Conservation (phyloP, 2,888 invertebrate genomes). For the Lasioglossum morio region DNA sequence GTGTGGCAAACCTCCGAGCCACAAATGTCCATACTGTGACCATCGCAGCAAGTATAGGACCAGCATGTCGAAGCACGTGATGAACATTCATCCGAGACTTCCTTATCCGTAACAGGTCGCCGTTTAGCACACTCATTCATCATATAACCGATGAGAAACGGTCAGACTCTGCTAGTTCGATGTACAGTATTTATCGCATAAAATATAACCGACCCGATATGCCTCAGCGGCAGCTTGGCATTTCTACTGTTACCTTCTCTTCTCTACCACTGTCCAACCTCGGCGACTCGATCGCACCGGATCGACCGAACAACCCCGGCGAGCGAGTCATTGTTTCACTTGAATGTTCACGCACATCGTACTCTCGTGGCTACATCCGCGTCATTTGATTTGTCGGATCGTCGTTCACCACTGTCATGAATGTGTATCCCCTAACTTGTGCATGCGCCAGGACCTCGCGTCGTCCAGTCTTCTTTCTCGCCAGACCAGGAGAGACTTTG, state of each 20-base stretch:
- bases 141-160: neutral
- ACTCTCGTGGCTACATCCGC: conserved; percentile 1
- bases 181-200: conserved; percentile 11
- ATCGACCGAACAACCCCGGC: neutral
- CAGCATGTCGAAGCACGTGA: conserved; percentile 81
- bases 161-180: conserved; percentile 1
- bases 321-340: neutral
- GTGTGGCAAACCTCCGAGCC: conserved; percentile 83
- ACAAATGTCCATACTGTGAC: conserved; percentile 81
- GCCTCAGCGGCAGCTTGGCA: neutral
- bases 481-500: neutral
- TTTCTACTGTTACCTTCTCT: neutral
- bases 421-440: neutral
- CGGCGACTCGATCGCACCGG: neutral
- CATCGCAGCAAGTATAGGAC: conserved; percentile 82
- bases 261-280: neutral
- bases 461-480: neutral
- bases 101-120: conserved; percentile 43
- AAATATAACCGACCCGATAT: conserved; percentile 14
- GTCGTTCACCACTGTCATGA: neutral
- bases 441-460: conserved; percentile 31
- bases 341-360: neutral
- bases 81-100: conserved; percentile 75
- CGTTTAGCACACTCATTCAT: neutral
- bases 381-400: neutral